Conservation (phyloP, 2,113 vertebrate species). For the Leucopsar rothschildi region DNA sequence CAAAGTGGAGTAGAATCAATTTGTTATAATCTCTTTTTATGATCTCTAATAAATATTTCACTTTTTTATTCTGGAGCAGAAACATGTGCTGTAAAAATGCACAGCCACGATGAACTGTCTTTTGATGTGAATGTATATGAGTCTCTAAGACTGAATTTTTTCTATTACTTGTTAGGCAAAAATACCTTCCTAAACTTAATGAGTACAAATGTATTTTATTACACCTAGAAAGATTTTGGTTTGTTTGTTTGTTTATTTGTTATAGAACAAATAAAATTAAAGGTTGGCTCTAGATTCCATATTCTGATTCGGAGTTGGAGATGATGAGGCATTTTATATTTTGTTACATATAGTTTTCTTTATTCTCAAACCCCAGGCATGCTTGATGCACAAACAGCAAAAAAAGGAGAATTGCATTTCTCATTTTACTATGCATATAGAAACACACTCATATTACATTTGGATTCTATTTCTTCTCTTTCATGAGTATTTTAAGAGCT, state of each 20-base stretch:
- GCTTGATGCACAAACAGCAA: background rate
- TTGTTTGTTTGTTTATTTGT: background rate
- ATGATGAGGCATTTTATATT: background rate
- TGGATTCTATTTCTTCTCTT: background rate
- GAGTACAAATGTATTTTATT: background rate
- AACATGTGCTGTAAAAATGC: background rate
- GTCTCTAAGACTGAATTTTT: background rate
- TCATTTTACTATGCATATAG: background rate
- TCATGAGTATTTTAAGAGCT: background rate
- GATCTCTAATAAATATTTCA: conserved; percentile 29
- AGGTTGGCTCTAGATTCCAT: background rate
- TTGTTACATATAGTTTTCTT: background rate
- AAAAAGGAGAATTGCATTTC: background rate
- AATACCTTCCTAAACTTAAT: background rate
- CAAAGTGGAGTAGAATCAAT: background rate
- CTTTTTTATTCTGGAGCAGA: background rate
- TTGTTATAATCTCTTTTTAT: conserved; percentile 17
- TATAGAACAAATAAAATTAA: background rate
- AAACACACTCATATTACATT: background rate
- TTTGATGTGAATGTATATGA: background rate
- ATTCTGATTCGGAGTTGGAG: background rate
- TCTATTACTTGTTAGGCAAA: background rate
- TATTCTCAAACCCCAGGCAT: background rate
- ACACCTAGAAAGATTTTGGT: background rate
- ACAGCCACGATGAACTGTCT: background rate